A percentile compares a stretch with the other conserved stretches of the same genome.
Evolutionary conservation across 2,797 vertebrate species (phyloP).

Genomic region (Malurus splendens): DNA sequence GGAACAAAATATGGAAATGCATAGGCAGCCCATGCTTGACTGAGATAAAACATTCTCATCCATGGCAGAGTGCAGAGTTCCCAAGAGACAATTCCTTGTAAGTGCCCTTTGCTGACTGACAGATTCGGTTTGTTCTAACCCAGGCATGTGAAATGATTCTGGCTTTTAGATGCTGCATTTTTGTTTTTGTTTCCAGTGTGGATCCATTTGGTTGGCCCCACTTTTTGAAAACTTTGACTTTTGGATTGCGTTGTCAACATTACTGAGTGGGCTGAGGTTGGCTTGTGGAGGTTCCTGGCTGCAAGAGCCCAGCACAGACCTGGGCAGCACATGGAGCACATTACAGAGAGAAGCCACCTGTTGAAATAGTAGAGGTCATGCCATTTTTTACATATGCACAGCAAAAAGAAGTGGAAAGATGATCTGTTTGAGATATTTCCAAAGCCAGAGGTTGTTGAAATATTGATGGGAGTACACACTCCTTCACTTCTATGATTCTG

Average conservation of each 20-base stretch:
- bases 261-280: background rate
- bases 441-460: slow-evolving; percentile 21
- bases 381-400: background rate
- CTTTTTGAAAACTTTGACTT: background rate
- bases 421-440: background rate
- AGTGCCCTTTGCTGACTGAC: slow-evolving; percentile 11
- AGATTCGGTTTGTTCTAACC: slow-evolving; percentile 19
- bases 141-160: background rate
- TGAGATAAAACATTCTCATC: background rate
- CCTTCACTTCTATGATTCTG: background rate
- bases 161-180: background rate
- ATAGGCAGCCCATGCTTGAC: background rate
- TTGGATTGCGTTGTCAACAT: background rate
- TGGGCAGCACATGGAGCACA: background rate
- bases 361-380: background rate
- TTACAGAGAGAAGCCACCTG: slow-evolving; percentile 12
- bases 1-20: background rate
- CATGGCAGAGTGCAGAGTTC: background rate
- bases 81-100: background rate
- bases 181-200: background rate
- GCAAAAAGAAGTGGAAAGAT: background rate
- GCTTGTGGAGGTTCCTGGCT: background rate
- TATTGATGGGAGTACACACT: slow-evolving; percentile 2
- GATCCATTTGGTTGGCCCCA: background rate
- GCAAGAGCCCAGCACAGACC: background rate